Conservation (phyloP, 1,140 invertebrate genomes). For the Trialeurodes vaporariorum region DNA sequence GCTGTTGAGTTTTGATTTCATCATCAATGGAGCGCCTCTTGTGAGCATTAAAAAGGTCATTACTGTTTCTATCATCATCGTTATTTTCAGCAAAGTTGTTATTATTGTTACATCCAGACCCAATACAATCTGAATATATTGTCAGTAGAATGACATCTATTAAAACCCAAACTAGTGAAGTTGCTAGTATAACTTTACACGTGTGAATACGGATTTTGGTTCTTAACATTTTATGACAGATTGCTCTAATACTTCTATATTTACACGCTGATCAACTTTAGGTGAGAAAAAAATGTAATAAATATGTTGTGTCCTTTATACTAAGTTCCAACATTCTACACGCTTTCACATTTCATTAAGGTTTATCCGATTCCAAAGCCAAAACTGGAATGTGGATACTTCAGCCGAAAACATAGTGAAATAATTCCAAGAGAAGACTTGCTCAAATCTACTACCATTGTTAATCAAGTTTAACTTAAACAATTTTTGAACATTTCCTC, state of each 20-base stretch:
- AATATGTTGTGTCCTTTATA: not conserved
- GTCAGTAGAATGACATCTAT: conserved; percentile 83
- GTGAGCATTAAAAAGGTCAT: not conserved
- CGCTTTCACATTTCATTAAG: not conserved
- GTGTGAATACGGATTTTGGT: conserved; percentile 82
- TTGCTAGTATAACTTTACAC: conserved; percentile 85
- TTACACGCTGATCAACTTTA: not conserved
- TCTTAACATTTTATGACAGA: conserved; percentile 49
- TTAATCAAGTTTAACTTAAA: no score
- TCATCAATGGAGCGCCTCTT: not conserved
- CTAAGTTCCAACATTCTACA: not conserved
- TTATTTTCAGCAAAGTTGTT: not conserved
- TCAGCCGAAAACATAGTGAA: no score
- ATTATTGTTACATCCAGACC: conserved; percentile 40
- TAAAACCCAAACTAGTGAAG: conserved; percentile 90
- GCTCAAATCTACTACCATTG: no score
- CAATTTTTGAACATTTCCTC: no score
- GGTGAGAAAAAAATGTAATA: not conserved
- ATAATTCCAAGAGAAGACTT: no score
- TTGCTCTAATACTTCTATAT: not conserved
- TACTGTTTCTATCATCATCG: not conserved
- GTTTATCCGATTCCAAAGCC: not conserved
- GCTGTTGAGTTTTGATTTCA: conserved; percentile 17
- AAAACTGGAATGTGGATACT: not conserved
- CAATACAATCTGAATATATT: conserved; percentile 84